Percentiles rank a stretch among this genome's conserved stretches.
phyloP scores from a whole-genome alignment of 2,888 invertebrate species.

The Oegoconia quadripuncta region DNA sequence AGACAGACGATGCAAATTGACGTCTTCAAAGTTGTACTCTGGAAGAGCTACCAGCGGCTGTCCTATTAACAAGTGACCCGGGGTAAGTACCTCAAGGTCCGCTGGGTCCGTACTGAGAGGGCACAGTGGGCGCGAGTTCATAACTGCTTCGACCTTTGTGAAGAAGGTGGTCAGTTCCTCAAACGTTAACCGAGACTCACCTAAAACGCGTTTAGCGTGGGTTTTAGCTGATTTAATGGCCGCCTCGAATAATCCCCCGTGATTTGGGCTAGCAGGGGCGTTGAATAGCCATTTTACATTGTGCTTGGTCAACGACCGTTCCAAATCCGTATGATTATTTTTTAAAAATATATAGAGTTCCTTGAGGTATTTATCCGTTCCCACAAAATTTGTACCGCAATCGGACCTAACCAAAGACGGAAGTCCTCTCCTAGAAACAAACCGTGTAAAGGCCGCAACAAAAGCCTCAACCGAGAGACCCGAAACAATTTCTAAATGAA shows the following conservation, averaged over 20 bases:
- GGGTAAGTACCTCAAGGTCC: too few relatives aligned
- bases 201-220: not conserved
- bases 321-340: not conserved
- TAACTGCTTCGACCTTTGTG: too few relatives aligned
- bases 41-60: not conserved
- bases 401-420: conserved; percentile 12
- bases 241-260: not conserved
- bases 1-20: not conserved
- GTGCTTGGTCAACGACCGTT: too few relatives aligned
- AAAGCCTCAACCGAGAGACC: conserved; percentile 15
- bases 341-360: conserved; percentile 4
- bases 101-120: too few relatives aligned
- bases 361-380: conserved; percentile 10
- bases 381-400: conserved; percentile 16
- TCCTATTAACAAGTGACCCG: not conserved
- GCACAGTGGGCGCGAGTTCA: too few relatives aligned
- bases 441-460: conserved; percentile 14
- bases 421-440: conserved; percentile 13
- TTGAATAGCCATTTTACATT: not conserved
- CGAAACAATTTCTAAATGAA: conserved; percentile 13
- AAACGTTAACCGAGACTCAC: not conserved
- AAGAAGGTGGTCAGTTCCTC: not conserved
- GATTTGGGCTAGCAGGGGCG: not conserved
- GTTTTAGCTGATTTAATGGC: not conserved
- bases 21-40: not conserved